Evolutionary conservation across 2,113 vertebrate genomes (phyloP), one percentile per base, ranked within the genome.

Genomic region (Nematolebias whitei): DNA sequence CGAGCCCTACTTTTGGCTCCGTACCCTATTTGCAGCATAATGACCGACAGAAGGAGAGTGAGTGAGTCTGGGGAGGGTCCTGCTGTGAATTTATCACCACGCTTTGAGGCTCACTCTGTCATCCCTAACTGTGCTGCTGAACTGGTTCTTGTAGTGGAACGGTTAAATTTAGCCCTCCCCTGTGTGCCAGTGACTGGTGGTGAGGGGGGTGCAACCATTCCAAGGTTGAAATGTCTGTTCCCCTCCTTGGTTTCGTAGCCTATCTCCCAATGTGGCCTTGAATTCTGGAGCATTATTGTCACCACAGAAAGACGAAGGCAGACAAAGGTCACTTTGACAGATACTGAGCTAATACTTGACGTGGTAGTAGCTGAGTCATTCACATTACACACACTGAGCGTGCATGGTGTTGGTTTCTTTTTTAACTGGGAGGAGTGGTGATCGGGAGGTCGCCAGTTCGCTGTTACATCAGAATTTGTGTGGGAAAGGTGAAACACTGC

Each of bases 111-210:
- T 6, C 56, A 89, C 78, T 92, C 86, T 74, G 86, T 90, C 90
- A 89, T 87, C 72, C 61, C 74, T 35, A 53, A 70, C 78, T 76
- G 52, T 60, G 67, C 78, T 74, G 64, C 84, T 74, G 70, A 85
- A 87, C 84, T 81, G 79, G 80, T 82, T 86, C 76, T 83, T 56
- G 58, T 76, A 45, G 74, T 63, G 76, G 80, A 69, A 60, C 26
- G 9, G 71, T 84, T 91, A 91, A 85, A 92, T 91, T 89, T 90
- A 91, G 84, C 76, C 32, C 10, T 76, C 80, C 84, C 79, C 60
- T 52, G 79, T 26, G 71, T 76, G 45, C 67, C 39, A 47, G 43
- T 63, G 69, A 62, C 77, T 80, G 73, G 39, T 68, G 47, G n/a
- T n/a, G n/a, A n/a, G 61, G 41, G 59, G 52, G 35, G 67, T 49